Conservation (phyloP, 2,888 invertebrate genomes). For the Timema cristinae region DNA sequence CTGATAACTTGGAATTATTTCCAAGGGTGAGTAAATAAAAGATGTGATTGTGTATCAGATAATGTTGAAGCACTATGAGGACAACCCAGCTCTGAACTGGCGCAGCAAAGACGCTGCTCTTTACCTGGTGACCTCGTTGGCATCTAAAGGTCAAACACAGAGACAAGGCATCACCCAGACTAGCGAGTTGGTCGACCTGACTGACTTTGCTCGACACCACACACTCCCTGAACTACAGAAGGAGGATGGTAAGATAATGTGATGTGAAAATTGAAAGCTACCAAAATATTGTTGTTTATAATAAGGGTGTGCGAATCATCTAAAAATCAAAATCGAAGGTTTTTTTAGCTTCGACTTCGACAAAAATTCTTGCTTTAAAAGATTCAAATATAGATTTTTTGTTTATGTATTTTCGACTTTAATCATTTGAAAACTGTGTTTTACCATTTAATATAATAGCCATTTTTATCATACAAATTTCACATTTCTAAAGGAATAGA, state of each 20-base stretch:
- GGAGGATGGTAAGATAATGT: conserved; percentile 55
- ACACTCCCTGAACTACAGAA: conserved; percentile 81
- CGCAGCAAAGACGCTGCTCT: conserved; percentile 93
- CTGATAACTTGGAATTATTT: too few species aligned
- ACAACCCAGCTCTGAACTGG: conserved; percentile 78
- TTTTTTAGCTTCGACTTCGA: too few species aligned
- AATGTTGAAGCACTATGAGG: conserved; percentile 72
- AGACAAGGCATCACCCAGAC: conserved; percentile 89
- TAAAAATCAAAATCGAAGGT: too few species aligned
- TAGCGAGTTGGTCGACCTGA: conserved; percentile 83
- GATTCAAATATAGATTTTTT: too few species aligned
- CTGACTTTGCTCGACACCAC: conserved; percentile 83
- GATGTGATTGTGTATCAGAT: conserved; percentile 46
- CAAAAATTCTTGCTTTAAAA: too few species aligned
- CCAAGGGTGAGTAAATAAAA: too few species aligned
- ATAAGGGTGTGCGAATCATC: background rate
- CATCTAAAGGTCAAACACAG: conserved; percentile 82
- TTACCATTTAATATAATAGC: too few species aligned
- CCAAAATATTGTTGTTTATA: background rate
- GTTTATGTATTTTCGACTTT: too few species aligned
- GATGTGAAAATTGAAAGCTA: too few species aligned
- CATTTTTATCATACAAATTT: too few species aligned
- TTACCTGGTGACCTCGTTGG: conserved; percentile 93
- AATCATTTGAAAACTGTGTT: too few species aligned
- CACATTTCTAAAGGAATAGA: too few species aligned